These are phyloP conservation scores for Chrosomus eos DNA, from an alignment of 2,797 vertebrate genomes.

Conservation along the genomic window DNA sequence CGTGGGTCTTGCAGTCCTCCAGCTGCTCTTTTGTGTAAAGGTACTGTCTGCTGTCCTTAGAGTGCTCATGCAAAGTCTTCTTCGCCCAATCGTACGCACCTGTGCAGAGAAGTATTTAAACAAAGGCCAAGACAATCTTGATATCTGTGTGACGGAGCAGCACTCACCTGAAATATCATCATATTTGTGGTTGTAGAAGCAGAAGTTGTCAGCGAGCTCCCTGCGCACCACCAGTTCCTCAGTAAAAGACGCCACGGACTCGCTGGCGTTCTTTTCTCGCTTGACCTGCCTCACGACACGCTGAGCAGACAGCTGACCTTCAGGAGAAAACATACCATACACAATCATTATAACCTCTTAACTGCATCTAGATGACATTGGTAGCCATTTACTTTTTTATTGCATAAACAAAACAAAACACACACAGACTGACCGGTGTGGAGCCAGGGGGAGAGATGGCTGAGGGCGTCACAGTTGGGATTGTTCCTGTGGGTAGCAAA, in stretches of 20 bases:
- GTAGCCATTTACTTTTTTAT: neutral
- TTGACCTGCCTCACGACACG: slow-evolving; percentile 83
- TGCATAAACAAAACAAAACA: neutral
- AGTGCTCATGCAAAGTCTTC: slow-evolving; percentile 83
- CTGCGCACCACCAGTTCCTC: slow-evolving; percentile 89
- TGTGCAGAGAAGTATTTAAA: slow-evolving; percentile 45
- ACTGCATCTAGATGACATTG: neutral
- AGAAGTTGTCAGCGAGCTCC: slow-evolving; percentile 92
- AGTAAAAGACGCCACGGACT: slow-evolving; percentile 76
- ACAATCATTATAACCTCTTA: neutral
- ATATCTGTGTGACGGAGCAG: slow-evolving; percentile 3
- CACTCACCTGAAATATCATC: slow-evolving; percentile 84
- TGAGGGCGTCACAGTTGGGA: slow-evolving; percentile 83
- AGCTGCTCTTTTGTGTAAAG: slow-evolving; percentile 80
- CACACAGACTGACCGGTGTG: slow-evolving; percentile 74
- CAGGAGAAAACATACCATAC: neutral
- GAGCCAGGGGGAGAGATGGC: slow-evolving; percentile 91
- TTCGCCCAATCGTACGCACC: slow-evolving; percentile 84
- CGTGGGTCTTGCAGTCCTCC: slow-evolving; percentile 82
- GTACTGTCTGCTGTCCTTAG: slow-evolving; percentile 80
- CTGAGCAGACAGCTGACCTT: slow-evolving; percentile 87
- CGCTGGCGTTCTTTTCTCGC: slow-evolving; percentile 66
- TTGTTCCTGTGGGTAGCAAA: slow-evolving; percentile 82
- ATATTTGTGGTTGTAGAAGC: slow-evolving; percentile 90
- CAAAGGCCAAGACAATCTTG: neutral